These are phyloP conservation scores for Entelurus aequoreus DNA, from an alignment of 2,113 vertebrate species.

Conservation along the genomic window DNA sequence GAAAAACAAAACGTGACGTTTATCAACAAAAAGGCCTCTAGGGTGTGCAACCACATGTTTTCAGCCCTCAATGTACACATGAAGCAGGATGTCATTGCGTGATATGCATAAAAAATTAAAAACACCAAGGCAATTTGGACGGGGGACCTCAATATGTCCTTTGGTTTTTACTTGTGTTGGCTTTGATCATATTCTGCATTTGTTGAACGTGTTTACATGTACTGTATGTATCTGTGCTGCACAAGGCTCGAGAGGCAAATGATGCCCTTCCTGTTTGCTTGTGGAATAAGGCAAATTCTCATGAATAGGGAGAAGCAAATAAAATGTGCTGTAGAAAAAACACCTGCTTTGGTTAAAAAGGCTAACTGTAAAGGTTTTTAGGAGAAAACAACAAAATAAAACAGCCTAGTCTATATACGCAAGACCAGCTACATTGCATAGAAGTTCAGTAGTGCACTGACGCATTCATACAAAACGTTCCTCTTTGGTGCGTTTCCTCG, in stretches of 20 bases:
- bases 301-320: constrained; percentile 3
- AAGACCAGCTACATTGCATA: constrained; percentile 74
- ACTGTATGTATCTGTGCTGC: constrained; percentile 7
- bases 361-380: constrained; percentile 37
- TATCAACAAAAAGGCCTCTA: constrained; percentile 58
- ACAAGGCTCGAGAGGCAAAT: constrained; percentile 2
- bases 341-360: constrained; percentile 56
- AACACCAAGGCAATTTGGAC: background rate
- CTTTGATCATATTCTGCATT: constrained; percentile 24
- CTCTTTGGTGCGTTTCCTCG: constrained; percentile 47
- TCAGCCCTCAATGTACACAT: constrained; percentile 43
- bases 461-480: constrained; percentile 35
- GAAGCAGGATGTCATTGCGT: constrained; percentile 25
- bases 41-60: constrained; percentile 52
- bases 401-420: constrained; percentile 56
- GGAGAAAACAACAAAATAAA: constrained; percentile 31
- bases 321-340: constrained; percentile 48
- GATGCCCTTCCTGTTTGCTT: constrained; percentile 11
- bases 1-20: background rate
- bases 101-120: background rate
- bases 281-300: constrained; percentile 17
- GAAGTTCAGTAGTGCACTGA: constrained; percentile 65
- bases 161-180: constrained; percentile 49
- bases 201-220: constrained; percentile 7
- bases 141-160: constrained; percentile 30